phyloP scores from a whole-genome alignment of 2,113 vertebrate genomes.

The Orycteropus afer region DNA sequence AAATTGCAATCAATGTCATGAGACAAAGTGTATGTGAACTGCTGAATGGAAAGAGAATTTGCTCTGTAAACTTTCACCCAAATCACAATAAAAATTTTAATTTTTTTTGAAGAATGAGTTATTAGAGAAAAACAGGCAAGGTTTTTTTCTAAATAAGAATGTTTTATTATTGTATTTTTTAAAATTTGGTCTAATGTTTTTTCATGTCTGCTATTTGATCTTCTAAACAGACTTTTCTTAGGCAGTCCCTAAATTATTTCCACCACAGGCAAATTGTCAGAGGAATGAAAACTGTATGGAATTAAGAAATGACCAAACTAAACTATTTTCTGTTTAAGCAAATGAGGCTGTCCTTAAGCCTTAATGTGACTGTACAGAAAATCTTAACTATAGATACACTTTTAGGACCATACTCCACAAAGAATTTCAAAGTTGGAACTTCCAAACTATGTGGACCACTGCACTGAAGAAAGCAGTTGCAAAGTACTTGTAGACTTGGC shows the following conservation, averaged over 20 bases:
- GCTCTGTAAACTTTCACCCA: too few relatives aligned
- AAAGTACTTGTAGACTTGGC: constrained; percentile 26
- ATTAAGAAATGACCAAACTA: not conserved
- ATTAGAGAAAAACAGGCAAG: constrained; percentile 42
- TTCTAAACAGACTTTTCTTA: constrained; percentile 18
- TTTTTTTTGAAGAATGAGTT: constrained; percentile 7
- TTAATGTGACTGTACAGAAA: constrained; percentile 20
- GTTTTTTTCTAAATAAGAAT: constrained; percentile 30
- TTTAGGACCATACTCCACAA: not conserved
- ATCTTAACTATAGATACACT: not conserved
- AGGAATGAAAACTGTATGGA: constrained; percentile 16
- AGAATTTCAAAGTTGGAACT: constrained; percentile 29
- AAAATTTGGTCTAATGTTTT: constrained; percentile 25
- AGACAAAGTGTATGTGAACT: too few relatives aligned
- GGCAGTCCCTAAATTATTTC: constrained; percentile 1
- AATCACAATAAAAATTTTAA: too few relatives aligned
- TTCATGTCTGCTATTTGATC: not conserved
- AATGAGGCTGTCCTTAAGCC: constrained; percentile 25
- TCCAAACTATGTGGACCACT: not conserved
- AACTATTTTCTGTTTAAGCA: constrained; percentile 52
- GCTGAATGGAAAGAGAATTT: too few relatives aligned
- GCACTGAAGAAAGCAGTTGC: constrained; percentile 41
- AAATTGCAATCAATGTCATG: too few relatives aligned
- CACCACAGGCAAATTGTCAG: constrained; percentile 10
- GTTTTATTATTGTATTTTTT: not conserved